These are phyloP conservation scores for Pleuronectes platessa DNA, from an alignment of 2,113 vertebrate species.

Conservation along the genomic window DNA sequence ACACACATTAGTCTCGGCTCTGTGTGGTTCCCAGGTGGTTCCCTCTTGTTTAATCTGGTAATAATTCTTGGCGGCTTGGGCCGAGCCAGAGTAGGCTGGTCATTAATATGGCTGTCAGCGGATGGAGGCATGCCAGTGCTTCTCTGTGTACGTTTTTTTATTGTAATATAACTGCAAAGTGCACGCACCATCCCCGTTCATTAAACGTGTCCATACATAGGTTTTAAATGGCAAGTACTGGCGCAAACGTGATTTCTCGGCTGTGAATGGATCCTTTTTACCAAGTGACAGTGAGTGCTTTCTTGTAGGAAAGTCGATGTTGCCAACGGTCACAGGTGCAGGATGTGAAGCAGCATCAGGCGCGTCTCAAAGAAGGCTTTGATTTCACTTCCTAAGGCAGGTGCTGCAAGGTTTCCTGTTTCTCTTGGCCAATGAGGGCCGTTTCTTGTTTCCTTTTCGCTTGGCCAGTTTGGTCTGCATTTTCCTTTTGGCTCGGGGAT, in stretches of 20 bases:
- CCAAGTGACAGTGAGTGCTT: conserved; percentile 50
- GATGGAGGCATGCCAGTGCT: background rate
- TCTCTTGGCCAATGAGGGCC: conserved; percentile 62
- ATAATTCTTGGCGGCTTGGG: conserved; percentile 36
- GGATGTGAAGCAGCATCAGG: conserved; percentile 62
- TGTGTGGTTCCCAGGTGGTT: conserved; percentile 35
- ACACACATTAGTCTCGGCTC: conserved; percentile 29
- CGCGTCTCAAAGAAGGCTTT: conserved; percentile 70
- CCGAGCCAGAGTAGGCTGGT: conserved; percentile 5
- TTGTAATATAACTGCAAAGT: background rate
- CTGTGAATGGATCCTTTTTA: conserved; percentile 58
- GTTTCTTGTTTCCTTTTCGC: conserved; percentile 56
- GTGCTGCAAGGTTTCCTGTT: conserved; percentile 72
- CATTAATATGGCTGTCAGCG: conserved; percentile 47
- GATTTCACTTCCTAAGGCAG: conserved; percentile 75
- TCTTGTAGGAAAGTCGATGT: conserved; percentile 36
- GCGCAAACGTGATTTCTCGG: conserved; percentile 8
- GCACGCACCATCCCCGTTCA: background rate
- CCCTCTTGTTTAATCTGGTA: conserved; percentile 40
- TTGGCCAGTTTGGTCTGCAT: conserved; percentile 35
- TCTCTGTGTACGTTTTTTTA: background rate
- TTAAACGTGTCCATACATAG: conserved; percentile 12
- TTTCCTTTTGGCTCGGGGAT: conserved; percentile 36
- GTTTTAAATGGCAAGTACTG: conserved; percentile 23
- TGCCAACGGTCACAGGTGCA: conserved; percentile 76